A percentile compares a stretch with the other conserved stretches of the same genome.
Evolutionary conservation across 2,888 invertebrate genomes (phyloP).

Genomic region (Germaria angustata): DNA sequence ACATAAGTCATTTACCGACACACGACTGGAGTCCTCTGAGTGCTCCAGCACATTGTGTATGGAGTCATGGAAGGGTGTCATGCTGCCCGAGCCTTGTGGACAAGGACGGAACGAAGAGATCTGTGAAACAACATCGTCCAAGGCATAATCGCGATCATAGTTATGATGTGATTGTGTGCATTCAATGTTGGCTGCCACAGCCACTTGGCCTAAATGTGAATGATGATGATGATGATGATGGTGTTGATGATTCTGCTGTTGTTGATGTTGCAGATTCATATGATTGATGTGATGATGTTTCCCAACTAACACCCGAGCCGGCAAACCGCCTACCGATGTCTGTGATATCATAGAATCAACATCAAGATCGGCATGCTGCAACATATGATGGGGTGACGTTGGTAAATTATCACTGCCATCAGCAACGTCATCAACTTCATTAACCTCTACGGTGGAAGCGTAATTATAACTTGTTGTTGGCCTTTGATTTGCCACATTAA

Average conservation of each 20-base stretch:
- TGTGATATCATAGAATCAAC: conserved; percentile 69
- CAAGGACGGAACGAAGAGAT: conserved; percentile 80
- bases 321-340: conserved; percentile 50
- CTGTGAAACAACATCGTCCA: conserved; percentile 80
- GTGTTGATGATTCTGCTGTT: conserved; percentile 48
- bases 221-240: conserved; percentile 74
- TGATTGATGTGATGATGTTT: conserved; percentile 57
- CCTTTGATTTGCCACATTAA: conserved; percentile 56
- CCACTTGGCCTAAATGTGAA: conserved; percentile 74
- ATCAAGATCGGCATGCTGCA: conserved; percentile 72
- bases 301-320: conserved; percentile 43
- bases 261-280: conserved; percentile 43
- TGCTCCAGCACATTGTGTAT: conserved; percentile 80
- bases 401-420: conserved; percentile 65
- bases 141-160: conserved; percentile 80
- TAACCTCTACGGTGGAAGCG: conserved; percentile 57
- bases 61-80: conserved; percentile 80
- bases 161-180: conserved; percentile 80
- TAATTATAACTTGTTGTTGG: conserved; percentile 62
- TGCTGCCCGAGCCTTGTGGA: conserved; percentile 80
- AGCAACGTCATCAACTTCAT: conserved; percentile 62
- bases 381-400: conserved; percentile 72
- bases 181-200: conserved; percentile 85
- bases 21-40: conserved; percentile 77
- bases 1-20: conserved; percentile 77